These are phyloP conservation scores for Falco novaeseelandiae DNA, from an alignment of 2,797 vertebrate genomes.

Conservation along the genomic window DNA sequence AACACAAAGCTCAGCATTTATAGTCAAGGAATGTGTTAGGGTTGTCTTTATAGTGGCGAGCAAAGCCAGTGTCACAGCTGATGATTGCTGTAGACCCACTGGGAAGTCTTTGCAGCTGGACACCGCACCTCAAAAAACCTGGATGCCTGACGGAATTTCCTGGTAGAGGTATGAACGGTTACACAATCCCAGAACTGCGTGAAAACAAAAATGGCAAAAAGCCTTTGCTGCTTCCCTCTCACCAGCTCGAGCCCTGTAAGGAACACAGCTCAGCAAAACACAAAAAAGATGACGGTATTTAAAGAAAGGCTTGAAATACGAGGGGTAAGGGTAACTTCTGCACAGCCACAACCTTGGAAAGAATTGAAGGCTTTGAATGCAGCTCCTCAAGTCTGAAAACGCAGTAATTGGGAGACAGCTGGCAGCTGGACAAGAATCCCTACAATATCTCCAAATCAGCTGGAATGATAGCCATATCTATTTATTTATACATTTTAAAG, in stretches of 20 bases:
- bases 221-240: neutral
- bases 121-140: neutral
- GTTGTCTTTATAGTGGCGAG: neutral
- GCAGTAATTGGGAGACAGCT: neutral
- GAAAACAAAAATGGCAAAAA: neutral
- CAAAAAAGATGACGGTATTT: fast-evolving
- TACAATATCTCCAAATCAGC: neutral
- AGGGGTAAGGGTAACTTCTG: neutral
- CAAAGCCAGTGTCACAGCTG: neutral
- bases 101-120: neutral
- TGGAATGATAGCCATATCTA: neutral
- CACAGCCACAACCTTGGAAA: neutral
- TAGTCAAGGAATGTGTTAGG: fast-evolving
- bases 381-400: neutral
- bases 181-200: neutral
- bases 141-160: neutral
- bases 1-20: neutral
- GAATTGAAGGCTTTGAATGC: neutral
- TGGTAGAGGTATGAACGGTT: neutral
- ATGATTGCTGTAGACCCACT: neutral
- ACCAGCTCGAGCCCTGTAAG: neutral
- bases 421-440: neutral
- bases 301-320: neutral
- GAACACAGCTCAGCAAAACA: neutral
- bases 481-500: neutral